Evolutionary conservation across 2,888 invertebrate species (phyloP).

Genomic region (Nebria salina): DNA sequence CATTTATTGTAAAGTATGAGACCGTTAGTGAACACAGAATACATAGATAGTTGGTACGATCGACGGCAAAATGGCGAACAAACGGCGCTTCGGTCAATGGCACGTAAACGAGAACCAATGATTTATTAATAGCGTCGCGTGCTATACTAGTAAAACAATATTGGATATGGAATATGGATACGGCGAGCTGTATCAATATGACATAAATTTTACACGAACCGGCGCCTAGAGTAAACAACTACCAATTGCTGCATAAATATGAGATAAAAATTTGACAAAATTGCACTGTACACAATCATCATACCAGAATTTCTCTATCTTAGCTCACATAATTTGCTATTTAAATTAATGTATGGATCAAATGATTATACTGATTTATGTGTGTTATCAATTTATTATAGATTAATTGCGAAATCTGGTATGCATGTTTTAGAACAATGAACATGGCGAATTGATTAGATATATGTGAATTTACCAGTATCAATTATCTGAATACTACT

Average conservation of each 20-base stretch:
- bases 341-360: neutral
- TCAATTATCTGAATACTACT: too few species aligned
- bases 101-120: constrained; percentile 38
- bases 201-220: constrained; percentile 41
- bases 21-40: neutral
- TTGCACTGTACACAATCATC: neutral
- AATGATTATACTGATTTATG: neutral
- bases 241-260: constrained; percentile 42
- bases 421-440: neutral
- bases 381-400: neutral
- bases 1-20: neutral
- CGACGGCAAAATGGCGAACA: neutral
- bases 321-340: neutral
- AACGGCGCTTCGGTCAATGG: constrained; percentile 32
- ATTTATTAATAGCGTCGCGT: constrained; percentile 45
- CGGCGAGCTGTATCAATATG: constrained; percentile 41
- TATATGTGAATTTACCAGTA: too few species aligned
- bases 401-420: neutral
- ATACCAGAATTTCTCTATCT: neutral
- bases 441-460: neutral
- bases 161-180: constrained; percentile 44
- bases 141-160: constrained; percentile 42
- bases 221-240: constrained; percentile 30
- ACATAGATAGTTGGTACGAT: neutral
- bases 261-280: constrained; percentile 40